Conservation (phyloP, 2,797 vertebrate genomes). For the Gila robusta region DNA sequence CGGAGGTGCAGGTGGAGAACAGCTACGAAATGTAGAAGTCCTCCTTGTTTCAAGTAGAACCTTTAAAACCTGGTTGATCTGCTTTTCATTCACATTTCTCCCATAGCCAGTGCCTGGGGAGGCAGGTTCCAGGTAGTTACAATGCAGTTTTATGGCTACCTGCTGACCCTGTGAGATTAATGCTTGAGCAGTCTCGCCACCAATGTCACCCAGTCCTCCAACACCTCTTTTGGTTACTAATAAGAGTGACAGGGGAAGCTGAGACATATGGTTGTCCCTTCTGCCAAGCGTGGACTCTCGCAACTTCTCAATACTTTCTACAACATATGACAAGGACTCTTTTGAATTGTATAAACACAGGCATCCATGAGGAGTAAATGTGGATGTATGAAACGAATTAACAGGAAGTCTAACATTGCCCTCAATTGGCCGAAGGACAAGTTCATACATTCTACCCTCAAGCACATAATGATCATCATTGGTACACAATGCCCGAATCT, state of each 20-base stretch:
- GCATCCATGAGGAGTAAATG: conserved; percentile 87
- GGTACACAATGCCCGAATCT: conserved; percentile 88
- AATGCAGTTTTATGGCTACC: conserved; percentile 84
- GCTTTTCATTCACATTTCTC: conserved; percentile 85
- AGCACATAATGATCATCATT: conserved; percentile 87
- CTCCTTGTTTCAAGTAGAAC: conserved; percentile 84
- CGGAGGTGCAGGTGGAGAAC: conserved; percentile 74
- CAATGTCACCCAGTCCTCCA: conserved; percentile 73
- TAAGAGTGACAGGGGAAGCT: conserved; percentile 82
- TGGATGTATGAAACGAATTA: conserved; percentile 87
- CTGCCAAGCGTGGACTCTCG: conserved; percentile 80
- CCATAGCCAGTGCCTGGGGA: conserved; percentile 83
- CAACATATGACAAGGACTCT: conserved; percentile 86
- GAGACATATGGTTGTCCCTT: conserved; percentile 77
- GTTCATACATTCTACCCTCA: conserved; percentile 88
- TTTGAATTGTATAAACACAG: conserved; percentile 91
- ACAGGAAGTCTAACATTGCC: conserved; percentile 88
- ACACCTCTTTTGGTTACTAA: conserved; percentile 84
- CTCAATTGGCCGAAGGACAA: conserved; percentile 85
- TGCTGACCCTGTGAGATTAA: conserved; percentile 86
- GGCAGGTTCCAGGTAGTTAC: conserved; percentile 82
- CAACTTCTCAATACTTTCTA: conserved; percentile 88
- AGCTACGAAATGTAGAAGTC: conserved; percentile 72
- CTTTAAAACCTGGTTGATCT: conserved; percentile 86
- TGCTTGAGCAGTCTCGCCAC: conserved; percentile 84